Base-by-base conservation (phyloP, 2,797 vertebrate species). In the Poeciliopsis presidionis region DNA sequence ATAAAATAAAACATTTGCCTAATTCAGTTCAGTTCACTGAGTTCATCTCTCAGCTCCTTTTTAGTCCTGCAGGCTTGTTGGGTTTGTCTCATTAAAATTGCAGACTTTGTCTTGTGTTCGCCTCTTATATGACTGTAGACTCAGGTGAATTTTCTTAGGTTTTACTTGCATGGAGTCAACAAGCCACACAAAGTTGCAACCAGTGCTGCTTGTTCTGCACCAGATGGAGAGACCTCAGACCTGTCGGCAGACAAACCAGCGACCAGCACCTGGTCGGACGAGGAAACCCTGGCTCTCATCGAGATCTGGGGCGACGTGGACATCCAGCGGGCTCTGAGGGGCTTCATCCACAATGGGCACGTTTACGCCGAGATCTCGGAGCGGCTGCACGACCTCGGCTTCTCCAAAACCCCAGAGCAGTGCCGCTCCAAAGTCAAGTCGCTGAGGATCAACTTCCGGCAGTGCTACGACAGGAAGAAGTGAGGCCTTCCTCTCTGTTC, bases 391-490 rank as follows among this genome's bases (percentile, higher is more conserved):
- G 91, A 93, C 78, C 93, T 95, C 25, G 96, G 95, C 80, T 96
- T 92, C 86, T 83, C 90, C 6, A 96, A 95, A 82, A 95, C 92
- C n/a, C 90, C 95, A 0, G 96, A 96, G 87, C 96, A 97, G 86
- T 97, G 96, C 90, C 94, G 96, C 88, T 96, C 96, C 92, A 96
- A 96, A 79, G 93, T 97, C 88, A 96, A 97, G 89, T 86, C 91
- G 0, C 84, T 95, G 63, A 91, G 91, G 82, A 93, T 89, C 75
- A 90, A 92, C 88, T 96, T 96, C 80, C 88, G 89, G 3, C 93
- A 93, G 45, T 87, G 85, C 81, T 93, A 93, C 47, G 93, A 95
- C 36, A 92, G 78, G 73, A 95, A 94, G 80, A 94, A 92, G 95
- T 95, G 75, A 91, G 94, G 65, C 33, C 1, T 5, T 0, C 16